Evolutionary conservation across 2,113 vertebrate species (phyloP).

Genomic region (Rhinoderma darwinii): DNA sequence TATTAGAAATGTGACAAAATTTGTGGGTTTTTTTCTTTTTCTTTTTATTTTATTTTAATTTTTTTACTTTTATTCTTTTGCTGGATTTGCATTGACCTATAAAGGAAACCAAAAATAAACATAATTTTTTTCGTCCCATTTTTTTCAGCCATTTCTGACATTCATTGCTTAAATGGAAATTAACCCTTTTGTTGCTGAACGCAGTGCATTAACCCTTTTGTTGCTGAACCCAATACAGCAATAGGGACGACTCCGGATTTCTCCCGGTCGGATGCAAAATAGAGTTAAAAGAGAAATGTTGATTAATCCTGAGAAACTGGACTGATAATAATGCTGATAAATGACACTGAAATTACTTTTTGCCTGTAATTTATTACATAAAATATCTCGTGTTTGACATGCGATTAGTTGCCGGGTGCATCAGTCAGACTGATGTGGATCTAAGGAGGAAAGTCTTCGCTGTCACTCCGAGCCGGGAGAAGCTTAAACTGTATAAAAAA

Average conservation of each 20-base stretch:
- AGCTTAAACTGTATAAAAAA: conserved; percentile 1
- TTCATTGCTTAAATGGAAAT: neutral
- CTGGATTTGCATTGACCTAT: neutral
- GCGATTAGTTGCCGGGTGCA: conserved; percentile 86
- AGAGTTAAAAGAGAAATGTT: conserved; percentile 72
- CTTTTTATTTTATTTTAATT: neutral
- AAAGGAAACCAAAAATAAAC: neutral
- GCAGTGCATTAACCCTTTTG: neutral
- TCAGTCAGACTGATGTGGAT: conserved; percentile 72
- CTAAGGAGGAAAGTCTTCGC: neutral
- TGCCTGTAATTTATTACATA: conserved; percentile 87
- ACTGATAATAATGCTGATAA: conserved; percentile 91
- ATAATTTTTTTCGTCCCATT: neutral
- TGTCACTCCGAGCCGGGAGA: conserved; percentile 23
- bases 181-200: neutral
- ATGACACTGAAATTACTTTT: conserved; percentile 87
- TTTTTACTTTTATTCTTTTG: neutral
- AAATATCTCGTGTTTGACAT: conserved; percentile 90
- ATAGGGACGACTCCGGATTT: neutral
- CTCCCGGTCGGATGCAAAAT: conserved; percentile 66
- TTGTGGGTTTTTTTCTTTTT: neutral
- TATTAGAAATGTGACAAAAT: conserved; percentile 1
- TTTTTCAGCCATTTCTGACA: neutral
- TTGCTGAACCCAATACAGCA: neutral
- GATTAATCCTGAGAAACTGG: conserved; percentile 87